phyloP scores from a whole-genome alignment of 2,797 vertebrate genomes.

The Limosa lapponica region DNA sequence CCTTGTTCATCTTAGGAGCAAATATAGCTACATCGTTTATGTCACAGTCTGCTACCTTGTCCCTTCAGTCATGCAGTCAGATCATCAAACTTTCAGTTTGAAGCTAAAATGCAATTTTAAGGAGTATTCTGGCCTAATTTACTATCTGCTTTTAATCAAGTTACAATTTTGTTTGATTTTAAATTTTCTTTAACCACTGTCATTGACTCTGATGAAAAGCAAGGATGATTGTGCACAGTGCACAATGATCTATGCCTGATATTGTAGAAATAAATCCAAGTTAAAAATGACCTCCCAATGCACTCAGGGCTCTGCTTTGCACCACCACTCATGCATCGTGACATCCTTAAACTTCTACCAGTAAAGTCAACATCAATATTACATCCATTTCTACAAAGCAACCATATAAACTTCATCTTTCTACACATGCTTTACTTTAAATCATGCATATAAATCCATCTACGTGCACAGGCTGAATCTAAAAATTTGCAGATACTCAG shows the following conservation, averaged over 20 bases:
- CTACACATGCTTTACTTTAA: conserved; percentile 58
- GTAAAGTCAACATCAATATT: conserved; percentile 71
- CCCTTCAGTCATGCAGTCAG: conserved; percentile 47
- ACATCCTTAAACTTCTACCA: conserved; percentile 62
- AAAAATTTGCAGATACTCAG: conserved; percentile 41
- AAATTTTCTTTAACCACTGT: conserved; percentile 50
- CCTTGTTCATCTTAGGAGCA: conserved; percentile 10
- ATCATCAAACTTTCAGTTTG: conserved; percentile 50
- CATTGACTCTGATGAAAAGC: conserved; percentile 58
- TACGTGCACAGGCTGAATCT: conserved; percentile 4
- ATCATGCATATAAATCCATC: conserved; percentile 65
- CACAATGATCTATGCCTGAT: conserved; percentile 38
- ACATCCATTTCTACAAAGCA: conserved; percentile 62
- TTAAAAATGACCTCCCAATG: conserved; percentile 63
- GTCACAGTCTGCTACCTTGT: conserved; percentile 37
- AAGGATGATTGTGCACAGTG: conserved; percentile 20
- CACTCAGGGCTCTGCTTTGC: conserved; percentile 58
- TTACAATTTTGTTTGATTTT: conserved; percentile 48
- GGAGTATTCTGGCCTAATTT: conserved; percentile 44
- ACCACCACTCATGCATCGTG: conserved; percentile 54
- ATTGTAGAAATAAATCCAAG: conserved; percentile 52
- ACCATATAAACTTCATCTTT: conserved; percentile 61
- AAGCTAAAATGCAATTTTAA: conserved; percentile 51
- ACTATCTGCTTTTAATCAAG: conserved; percentile 62
- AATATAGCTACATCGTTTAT: conserved; percentile 38